Conservation (phyloP, 2,888 invertebrate genomes). For the Nomada flava region DNA sequence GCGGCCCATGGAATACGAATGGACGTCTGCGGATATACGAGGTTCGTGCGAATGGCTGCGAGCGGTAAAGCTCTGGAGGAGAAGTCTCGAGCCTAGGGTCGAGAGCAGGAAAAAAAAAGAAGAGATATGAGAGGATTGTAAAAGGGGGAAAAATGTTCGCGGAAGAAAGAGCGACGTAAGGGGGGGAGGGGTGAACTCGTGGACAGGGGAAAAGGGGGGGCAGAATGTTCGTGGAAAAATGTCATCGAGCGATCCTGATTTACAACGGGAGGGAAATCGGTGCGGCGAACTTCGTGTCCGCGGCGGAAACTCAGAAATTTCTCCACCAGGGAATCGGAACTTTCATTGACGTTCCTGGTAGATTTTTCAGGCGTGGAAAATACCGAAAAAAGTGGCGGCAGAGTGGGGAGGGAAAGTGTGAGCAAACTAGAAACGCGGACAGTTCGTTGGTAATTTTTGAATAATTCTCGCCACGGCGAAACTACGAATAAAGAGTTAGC, state of each 20-base stretch:
- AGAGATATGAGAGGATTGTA: conserved; percentile 55
- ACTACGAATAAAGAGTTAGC: background rate
- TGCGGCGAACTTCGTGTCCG: conserved; percentile 68
- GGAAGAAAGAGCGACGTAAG: conserved; percentile 18
- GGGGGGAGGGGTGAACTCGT: background rate
- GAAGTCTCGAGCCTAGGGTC: conserved; percentile 63
- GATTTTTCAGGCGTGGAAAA: conserved; percentile 19
- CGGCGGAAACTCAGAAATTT: conserved; percentile 70
- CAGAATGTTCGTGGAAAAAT: conserved; percentile 70
- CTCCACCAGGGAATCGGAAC: conserved; percentile 60
- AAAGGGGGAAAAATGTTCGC: conserved; percentile 42
- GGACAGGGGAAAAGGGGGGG: background rate
- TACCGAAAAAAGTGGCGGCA: background rate
- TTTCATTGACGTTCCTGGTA: conserved; percentile 62
- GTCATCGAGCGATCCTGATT: conserved; percentile 79
- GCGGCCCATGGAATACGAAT: conserved; percentile 77
- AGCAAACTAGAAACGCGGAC: conserved; percentile 18
- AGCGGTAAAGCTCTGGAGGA: conserved; percentile 54
- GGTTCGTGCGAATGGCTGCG: conserved; percentile 58
- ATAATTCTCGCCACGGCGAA: too few relatives aligned
- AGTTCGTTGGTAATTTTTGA: conserved; percentile 26
- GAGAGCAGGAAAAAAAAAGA: conserved; percentile 34
- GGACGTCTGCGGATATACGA: conserved; percentile 72
- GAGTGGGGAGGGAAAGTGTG: background rate
- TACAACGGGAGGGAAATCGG: conserved; percentile 78